Base-by-base conservation (phyloP, 2,888 invertebrate species). In the Cerceris rybyensis region DNA sequence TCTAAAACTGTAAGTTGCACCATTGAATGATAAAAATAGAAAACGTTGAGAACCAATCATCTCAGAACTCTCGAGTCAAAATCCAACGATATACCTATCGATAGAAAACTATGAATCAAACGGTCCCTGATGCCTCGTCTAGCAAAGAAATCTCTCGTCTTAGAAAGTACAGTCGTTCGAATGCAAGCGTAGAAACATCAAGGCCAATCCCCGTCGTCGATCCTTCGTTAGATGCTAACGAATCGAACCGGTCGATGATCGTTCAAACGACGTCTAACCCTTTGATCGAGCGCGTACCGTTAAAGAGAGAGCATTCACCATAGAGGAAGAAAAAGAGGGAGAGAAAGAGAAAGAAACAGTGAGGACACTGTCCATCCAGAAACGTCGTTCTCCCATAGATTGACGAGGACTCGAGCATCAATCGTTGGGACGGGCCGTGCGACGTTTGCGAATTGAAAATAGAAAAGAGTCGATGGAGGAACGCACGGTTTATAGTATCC, bases 221-320 rank as follows among this genome's bases (percentile, higher is more conserved):
- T 70, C 75, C 64, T 84, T 86, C 84, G 84, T 85, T 86, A 86
- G 80, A 83, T 82, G 72, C 79, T 77, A 75, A 75, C 77, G 79
- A 84, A 83, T 79, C 75, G 67, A 72, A 79, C 72, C 75, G 64
- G 71, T 75, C 70, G 69, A 67, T 41, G 75, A 77, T 75, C 78
- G 17, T 11, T 63, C 68, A 42, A n/a, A 14, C 28, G 28, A 28
- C 61, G 14, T 66, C 78, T 61, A 70, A 82, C 82, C 77, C 80
- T 80, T 80, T 65, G 71, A 80, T 75, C 80, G 80, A 71, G 58
- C 57, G 58, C 64, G 58, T 82, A 82, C 84, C 83, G 83, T 83
- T 83, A 83, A 42, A 1, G 49, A 52, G 57, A 42, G 41, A 43
- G 17, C 50, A 28, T 28, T n/a, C 14, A 13, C 16, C 46, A 55